Evolutionary conservation across 2,888 invertebrate species (phyloP).

Genomic region (Eristalis arbustorum): DNA sequence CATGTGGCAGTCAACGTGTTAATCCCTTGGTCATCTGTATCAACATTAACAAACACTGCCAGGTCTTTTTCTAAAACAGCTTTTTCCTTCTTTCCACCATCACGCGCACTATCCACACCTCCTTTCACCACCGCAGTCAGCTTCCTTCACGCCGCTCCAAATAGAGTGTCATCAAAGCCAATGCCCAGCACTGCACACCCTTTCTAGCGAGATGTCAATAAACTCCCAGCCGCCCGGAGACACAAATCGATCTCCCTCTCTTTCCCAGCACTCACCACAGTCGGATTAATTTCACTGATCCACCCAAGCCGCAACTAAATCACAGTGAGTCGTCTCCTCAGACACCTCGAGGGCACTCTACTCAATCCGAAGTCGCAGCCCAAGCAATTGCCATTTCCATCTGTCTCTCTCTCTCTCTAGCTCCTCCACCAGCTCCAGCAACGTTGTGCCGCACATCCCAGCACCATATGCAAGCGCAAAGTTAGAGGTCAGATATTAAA

Average conservation of each 20-base stretch:
- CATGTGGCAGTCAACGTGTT: too few species aligned
- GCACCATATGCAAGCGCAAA: conserved; percentile 66
- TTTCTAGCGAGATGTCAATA: conserved; percentile 39
- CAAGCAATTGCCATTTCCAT: conserved; percentile 56
- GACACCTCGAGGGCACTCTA: conserved; percentile 55
- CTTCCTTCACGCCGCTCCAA: neutral
- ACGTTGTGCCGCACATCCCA: conserved; percentile 38
- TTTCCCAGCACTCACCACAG: neutral
- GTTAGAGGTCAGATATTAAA: conserved; percentile 72
- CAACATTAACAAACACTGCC: too few species aligned
- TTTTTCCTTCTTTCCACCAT: too few species aligned
- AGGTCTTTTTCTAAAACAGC: too few species aligned
- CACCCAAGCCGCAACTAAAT: conserved; percentile 39
- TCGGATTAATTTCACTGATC: conserved; percentile 64
- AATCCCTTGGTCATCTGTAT: too few species aligned
- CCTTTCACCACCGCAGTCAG: neutral
- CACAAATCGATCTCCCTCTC: conserved; percentile 51
- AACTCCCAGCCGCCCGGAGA: conserved; percentile 36
- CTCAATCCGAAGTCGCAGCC: neutral
- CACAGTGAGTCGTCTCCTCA: conserved; percentile 32
- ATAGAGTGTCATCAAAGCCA: neutral
- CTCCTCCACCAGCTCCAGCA: conserved; percentile 20
- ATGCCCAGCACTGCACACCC: neutral
- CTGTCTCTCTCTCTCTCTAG: conserved; percentile 14
- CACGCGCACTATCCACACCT: neutral